Evolutionary conservation across 2,113 vertebrate genomes (phyloP).

Genomic region (Vidua macroura): DNA sequence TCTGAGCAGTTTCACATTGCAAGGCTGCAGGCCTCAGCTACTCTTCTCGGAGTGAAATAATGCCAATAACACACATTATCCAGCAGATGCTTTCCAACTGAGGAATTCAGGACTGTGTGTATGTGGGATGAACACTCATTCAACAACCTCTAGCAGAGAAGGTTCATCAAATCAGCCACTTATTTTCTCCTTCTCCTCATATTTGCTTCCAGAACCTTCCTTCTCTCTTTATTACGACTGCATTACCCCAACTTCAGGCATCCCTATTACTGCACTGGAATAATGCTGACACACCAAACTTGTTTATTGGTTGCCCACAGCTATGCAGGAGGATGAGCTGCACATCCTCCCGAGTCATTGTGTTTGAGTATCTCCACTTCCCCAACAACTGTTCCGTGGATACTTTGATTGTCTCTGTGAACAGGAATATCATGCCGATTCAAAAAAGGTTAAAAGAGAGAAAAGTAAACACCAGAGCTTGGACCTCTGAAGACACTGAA

Average conservation of each 20-base stretch:
- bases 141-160: background rate
- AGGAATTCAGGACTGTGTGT: background rate
- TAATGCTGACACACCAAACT: background rate
- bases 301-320: background rate
- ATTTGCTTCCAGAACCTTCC: background rate
- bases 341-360: accelerated
- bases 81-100: background rate
- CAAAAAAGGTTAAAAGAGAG: background rate
- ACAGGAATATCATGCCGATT: background rate
- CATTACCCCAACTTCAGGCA: background rate
- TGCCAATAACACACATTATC: background rate
- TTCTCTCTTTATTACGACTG: background rate
- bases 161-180: background rate
- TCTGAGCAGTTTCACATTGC: background rate
- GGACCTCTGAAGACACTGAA: background rate
- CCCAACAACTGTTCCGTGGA: background rate
- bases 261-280: background rate
- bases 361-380: background rate
- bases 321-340: background rate
- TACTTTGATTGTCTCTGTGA: background rate
- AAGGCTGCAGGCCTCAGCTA: background rate
- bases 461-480: background rate
- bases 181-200: background rate
- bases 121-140: background rate
- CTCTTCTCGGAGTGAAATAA: background rate